These are phyloP conservation scores for Hoplias malabaricus DNA, from an alignment of 2,113 vertebrate species.

Conservation along the genomic window DNA sequence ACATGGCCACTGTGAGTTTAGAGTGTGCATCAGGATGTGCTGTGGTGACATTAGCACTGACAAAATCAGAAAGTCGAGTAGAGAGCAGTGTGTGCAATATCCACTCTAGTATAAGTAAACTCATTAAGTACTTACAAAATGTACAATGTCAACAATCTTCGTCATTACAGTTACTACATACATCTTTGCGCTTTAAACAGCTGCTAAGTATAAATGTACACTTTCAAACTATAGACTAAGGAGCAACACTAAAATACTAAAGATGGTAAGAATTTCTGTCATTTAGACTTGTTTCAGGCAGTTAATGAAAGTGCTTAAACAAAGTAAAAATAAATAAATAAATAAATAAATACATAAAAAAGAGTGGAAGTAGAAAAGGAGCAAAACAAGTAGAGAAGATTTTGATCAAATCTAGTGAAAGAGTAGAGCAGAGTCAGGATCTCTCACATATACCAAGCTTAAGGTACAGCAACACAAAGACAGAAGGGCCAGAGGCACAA, in stretches of 20 bases:
- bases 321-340: not conserved
- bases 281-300: not conserved
- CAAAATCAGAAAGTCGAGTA: not conserved
- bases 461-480: too few species aligned
- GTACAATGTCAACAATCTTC: not conserved
- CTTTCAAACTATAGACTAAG: constrained; percentile 11
- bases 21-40: not conserved
- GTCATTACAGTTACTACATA: not conserved
- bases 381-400: not conserved
- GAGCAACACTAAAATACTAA: not conserved
- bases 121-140: not conserved
- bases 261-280: not conserved
- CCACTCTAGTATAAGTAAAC: not conserved
- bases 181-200: not conserved
- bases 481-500: not conserved
- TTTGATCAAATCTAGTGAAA: not conserved
- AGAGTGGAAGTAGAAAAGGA: not conserved
- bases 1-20: not conserved
- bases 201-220: not conserved
- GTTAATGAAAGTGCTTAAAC: not conserved
- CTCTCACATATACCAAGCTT: too few species aligned
- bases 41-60: not conserved
- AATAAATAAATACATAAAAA: too few species aligned
- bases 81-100: not conserved
- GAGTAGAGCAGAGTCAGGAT: too few species aligned